A percentile compares a stretch with the other conserved stretches of the same genome.
These are phyloP conservation scores for Panzeria rudis DNA, from an alignment of 2,888 invertebrate species.

Conservation along the genomic window DNA sequence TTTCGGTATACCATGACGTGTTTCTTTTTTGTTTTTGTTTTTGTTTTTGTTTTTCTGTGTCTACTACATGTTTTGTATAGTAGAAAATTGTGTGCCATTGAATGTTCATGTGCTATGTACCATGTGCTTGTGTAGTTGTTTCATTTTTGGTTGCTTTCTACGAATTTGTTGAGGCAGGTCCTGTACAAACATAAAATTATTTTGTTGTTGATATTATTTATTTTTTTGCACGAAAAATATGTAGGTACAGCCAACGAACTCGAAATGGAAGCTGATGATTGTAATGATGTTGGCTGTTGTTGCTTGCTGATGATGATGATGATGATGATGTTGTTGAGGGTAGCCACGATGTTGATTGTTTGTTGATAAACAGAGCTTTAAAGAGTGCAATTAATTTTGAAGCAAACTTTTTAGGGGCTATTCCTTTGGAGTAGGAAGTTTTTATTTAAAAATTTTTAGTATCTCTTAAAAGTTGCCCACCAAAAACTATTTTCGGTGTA, in stretches of 20 bases:
- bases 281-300: conserved; percentile 50
- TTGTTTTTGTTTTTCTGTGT: conserved; percentile 53
- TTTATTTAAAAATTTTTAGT: too few species aligned
- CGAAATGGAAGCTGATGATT: conserved; percentile 69
- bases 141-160: conserved; percentile 56
- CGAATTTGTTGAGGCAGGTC: conserved; percentile 82
- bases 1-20: conserved; percentile 62
- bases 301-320: conserved; percentile 38
- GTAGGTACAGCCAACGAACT: conserved; percentile 83
- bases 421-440: too few species aligned
- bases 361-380: conserved; percentile 42
- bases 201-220: conserved; percentile 32
- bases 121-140: conserved; percentile 34
- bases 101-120: neutral
- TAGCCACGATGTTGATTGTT: conserved; percentile 37
- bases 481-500: too few species aligned
- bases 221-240: conserved; percentile 76
- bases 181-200: conserved; percentile 75
- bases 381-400: conserved; percentile 12
- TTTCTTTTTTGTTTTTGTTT: conserved; percentile 22
- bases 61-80: conserved; percentile 35
- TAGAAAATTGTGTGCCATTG: conserved; percentile 43
- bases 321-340: conserved; percentile 12
- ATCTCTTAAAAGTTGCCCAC: too few species aligned
- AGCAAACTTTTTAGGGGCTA: neutral